Percentiles rank a stretch among this genome's conserved stretches.
Evolutionary conservation across 2,113 vertebrate species (phyloP).

Genomic region (Zapornia atra): DNA sequence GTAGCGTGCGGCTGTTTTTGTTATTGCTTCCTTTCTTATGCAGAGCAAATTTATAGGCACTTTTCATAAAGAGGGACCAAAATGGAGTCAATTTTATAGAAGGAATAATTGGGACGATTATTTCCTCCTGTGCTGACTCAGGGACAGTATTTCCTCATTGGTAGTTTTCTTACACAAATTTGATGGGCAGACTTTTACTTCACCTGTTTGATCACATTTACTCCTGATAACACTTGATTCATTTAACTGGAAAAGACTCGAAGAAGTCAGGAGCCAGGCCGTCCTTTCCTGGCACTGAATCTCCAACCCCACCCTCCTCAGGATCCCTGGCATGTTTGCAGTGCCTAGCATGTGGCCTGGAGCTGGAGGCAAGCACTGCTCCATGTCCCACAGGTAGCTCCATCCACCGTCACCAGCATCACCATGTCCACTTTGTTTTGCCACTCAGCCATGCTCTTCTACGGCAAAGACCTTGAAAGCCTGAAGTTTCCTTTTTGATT

Average conservation of each 20-base stretch:
- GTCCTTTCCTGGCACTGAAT: not conserved
- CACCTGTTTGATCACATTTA: not conserved
- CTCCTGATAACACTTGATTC: not conserved
- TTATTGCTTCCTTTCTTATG: not conserved
- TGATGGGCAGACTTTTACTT: not conserved
- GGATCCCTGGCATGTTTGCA: not conserved
- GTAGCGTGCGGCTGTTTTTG: not conserved
- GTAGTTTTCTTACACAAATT: not conserved
- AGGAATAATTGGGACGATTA: not conserved
- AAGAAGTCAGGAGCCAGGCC: not conserved
- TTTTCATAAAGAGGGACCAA: not conserved
- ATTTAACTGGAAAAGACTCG: not conserved
- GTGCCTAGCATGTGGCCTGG: fast-evolving
- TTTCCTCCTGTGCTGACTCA: not conserved
- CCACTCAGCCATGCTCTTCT: fast-evolving
- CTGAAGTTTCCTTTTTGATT: not conserved
- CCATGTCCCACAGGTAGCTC: not conserved
- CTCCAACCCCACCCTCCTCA: not conserved
- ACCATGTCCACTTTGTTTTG: fast-evolving
- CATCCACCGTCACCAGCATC: not conserved
- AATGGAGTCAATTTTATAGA: not conserved
- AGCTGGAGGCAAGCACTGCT: not conserved
- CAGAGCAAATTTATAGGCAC: not conserved
- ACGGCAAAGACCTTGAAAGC: fast-evolving
- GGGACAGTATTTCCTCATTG: not conserved